These are phyloP conservation scores for Pandion haliaetus DNA, from an alignment of 2,113 vertebrate genomes.

Conservation along the genomic window DNA sequence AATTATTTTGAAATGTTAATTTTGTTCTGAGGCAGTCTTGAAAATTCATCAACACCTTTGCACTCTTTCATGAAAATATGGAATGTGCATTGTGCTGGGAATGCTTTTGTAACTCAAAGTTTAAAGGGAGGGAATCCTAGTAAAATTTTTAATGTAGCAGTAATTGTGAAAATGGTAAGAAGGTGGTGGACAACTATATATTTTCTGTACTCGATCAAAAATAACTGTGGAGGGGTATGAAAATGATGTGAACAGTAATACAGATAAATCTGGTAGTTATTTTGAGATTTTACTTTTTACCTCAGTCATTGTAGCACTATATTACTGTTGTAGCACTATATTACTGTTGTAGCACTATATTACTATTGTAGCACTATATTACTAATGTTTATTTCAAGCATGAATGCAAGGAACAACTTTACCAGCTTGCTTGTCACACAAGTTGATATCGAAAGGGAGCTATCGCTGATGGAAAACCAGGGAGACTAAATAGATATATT, in stretches of 20 bases:
- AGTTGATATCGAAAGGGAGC: constrained; percentile 60
- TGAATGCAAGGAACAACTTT: constrained; percentile 11
- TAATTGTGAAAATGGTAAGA: background rate
- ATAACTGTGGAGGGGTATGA: constrained; percentile 6
- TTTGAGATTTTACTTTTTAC: background rate
- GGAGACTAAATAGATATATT: constrained; percentile 78
- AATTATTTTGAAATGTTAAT: background rate
- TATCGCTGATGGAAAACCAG: constrained; percentile 67
- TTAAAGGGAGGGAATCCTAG: background rate
- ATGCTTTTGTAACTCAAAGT: background rate
- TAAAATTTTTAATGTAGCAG: background rate
- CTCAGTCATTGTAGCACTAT: background rate
- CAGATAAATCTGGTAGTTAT: background rate
- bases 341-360: too few species aligned
- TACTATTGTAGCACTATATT: background rate
- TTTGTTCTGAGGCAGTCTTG: background rate
- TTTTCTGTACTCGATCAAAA: constrained; percentile 28
- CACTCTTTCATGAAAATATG: background rate
- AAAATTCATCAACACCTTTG: background rate
- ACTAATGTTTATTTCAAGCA: constrained; percentile 38
- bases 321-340: too few species aligned
- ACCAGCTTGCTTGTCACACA: constrained; percentile 38
- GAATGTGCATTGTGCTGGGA: background rate
- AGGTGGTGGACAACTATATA: background rate
- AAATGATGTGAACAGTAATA: background rate